phyloP scores from a whole-genome alignment of 2,113 vertebrate species.

The Urocynchramus pylzowi region DNA sequence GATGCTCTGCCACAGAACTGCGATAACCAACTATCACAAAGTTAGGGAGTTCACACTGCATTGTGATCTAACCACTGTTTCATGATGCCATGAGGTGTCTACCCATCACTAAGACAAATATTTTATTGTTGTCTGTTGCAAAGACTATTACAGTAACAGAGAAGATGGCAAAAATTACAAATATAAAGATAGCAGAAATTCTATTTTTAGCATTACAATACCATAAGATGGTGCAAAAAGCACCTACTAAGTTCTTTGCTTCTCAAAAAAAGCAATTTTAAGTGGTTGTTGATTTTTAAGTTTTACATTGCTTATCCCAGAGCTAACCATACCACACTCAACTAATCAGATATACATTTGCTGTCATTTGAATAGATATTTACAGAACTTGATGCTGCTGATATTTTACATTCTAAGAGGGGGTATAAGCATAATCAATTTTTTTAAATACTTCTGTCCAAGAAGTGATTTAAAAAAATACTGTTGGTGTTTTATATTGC shows the following conservation, averaged over 20 bases:
- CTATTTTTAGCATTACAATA: constrained; percentile 14
- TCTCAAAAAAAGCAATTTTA: constrained; percentile 62
- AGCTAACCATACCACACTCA: background rate
- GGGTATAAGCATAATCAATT: background rate
- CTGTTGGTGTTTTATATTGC: background rate
- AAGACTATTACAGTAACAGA: constrained; percentile 6
- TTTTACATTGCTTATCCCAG: constrained; percentile 13
- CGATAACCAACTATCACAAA: background rate
- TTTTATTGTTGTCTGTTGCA: background rate
- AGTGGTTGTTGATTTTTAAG: constrained; percentile 19
- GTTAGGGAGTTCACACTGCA: background rate
- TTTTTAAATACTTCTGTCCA: constrained; percentile 20
- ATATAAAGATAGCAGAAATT: background rate
- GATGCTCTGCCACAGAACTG: background rate
- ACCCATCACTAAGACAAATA: background rate
- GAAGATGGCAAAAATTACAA: constrained; percentile 21
- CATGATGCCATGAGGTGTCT: background rate
- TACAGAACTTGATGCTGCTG: constrained; percentile 27
- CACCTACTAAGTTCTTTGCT: constrained; percentile 64
- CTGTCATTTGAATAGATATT: constrained; percentile 26
- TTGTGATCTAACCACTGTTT: background rate
- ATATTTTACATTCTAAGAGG: constrained; percentile 3
- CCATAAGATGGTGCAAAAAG: constrained; percentile 48
- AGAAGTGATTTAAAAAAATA: constrained; percentile 37
- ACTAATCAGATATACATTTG: constrained; percentile 21